Base-by-base conservation (phyloP, 2,888 invertebrate genomes). In the Diarsia brunnea region DNA sequence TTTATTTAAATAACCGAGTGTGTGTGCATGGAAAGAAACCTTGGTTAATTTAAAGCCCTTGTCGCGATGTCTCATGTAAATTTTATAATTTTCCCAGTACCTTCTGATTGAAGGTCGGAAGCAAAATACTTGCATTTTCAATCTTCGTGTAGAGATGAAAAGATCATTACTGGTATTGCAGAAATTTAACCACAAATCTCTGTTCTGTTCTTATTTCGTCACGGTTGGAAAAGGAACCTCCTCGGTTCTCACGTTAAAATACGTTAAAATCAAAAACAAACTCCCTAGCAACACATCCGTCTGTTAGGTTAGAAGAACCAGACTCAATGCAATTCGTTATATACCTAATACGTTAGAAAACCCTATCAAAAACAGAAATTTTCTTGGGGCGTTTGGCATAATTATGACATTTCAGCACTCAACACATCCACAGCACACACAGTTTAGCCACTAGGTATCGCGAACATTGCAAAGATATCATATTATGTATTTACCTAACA, bases 381-480 rank as follows among this genome's bases (percentile, higher is more conserved):
- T 45, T 61, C n/a, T 60, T 60, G 51, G 14, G 27, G 8, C 21
- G 38, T 4, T 43, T 58, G 19, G 38, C 12, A 45, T 51, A 51
- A 45, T 31, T 45, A 51, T 53, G 45, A 53, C 11, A 27, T 49
- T 51, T 51, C 5, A 31, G 21, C 12, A 24, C 12, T 19, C 3
- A 14, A 19, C 1, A 43, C 8, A 43, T 38, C 38, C 8, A 27
- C 45, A 21, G 31, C 21, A 27, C 53, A 55, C 24, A 55, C 38
- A 63, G 16, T 24, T 21, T 38, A 38, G n/a, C 43, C 45, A n/a
- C 11, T 16, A 45, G 14, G 1, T 31, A 21, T 8, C 3, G 19
- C 38, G 53, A 73, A 78, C 51, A 38, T 53, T 53, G 38, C n/a
- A 49, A n/a, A 63, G 27, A 67, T 53, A 64, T 61, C 53, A 75